Evolutionary conservation across 1,140 invertebrate species (phyloP).

Genomic region (Mactra quadrangularis): DNA sequence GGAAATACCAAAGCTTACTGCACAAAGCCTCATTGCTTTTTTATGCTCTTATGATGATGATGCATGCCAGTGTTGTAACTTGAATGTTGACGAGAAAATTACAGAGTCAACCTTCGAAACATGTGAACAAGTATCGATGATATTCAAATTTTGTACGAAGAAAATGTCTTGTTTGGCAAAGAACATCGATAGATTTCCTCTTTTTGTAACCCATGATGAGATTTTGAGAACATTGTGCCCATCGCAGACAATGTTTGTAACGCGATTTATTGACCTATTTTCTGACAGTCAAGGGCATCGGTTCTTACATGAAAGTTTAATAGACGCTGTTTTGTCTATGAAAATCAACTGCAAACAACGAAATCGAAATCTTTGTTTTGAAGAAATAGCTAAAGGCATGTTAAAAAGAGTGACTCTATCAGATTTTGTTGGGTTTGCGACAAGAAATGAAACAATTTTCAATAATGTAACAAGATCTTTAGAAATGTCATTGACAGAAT

Average conservation of each 20-base stretch:
- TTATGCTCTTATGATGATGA: not conserved
- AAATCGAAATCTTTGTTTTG: too few species aligned
- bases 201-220: conserved; percentile 2
- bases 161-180: not conserved
- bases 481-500: too few species aligned
- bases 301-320: conserved; percentile 9
- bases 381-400: too few species aligned
- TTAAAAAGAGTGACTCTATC: too few species aligned
- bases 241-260: conserved; percentile 12
- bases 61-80: too few species aligned
- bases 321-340: not conserved
- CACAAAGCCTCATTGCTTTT: conserved; percentile 1
- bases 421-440: too few species aligned
- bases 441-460: too few species aligned
- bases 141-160: not conserved
- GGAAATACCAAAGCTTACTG: not conserved
- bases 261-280: conserved; percentile 8
- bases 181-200: not conserved
- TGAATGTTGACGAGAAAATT: too few species aligned
- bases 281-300: not conserved
- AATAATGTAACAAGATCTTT: too few species aligned
- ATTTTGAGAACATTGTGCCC: not conserved
- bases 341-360: too few species aligned
- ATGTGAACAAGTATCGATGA: too few species aligned
- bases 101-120: too few species aligned